Base-by-base conservation (phyloP, 2,797 vertebrate genomes). In the Nyctalus aviator region DNA sequence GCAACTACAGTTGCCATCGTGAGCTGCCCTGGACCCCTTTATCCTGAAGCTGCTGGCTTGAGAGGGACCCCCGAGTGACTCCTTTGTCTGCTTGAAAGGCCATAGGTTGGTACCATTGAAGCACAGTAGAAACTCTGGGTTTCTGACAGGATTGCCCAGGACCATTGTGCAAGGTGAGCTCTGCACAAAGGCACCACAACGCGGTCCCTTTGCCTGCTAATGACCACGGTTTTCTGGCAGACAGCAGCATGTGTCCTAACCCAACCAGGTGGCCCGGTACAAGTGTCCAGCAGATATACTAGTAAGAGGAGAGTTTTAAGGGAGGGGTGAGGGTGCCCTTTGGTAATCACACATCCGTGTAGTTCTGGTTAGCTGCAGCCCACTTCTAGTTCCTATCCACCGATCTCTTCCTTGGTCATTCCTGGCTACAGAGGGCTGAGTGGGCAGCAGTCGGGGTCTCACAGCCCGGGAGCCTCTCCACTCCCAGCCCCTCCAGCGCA, bases 171-270 rank as follows among this genome's bases (percentile, higher is more conserved):
- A 12, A 48, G 66, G 50, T 76, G 73, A 90, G 23, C 15, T 23
- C 69, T 48, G 46, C 18, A 41, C 64, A 73, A 73, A 46, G 30
- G 18, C 23, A 71, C 46, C 32, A 23, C 37, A 30, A 86, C 35
- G 50, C 37, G 53, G 53, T 69, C 30, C 0, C 30, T 73, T 73
- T 87, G 55, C 41, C 4, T 62, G 53, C 68, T 72, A 90, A 30
- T 83, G 53, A 48, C 72, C 78, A 62, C 30, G 62, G 46, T 84
- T 87, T 90, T 48, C 71, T 88, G 91, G 32, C 48, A 71, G 82
- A 66, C 59, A 72, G 57, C 32, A 82, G 46, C 79, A 72, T 59
- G 44, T 66, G 50, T 93, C 83, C 77, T 92, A 48, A n/a, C 90
- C 78, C n/a, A 77, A 79, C 17, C 73, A 72, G 72, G 73, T 55